Conservation (phyloP, 37 sponge, comb jelly and placozoan species). For the Axinella damicornis region DNA sequence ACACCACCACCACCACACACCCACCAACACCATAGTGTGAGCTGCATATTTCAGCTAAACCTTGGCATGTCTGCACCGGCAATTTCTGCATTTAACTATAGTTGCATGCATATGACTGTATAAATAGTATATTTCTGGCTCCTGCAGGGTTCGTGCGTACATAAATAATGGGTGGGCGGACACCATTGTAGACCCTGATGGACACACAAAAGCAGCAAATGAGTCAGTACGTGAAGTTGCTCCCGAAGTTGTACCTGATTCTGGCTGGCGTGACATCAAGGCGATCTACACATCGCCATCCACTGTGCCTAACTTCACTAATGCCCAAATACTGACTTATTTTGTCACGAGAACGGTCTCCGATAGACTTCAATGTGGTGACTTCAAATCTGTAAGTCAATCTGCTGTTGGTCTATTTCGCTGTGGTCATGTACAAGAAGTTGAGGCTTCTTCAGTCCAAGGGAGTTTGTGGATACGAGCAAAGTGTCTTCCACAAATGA, state of each 20-base stretch:
- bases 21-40: too few relatives aligned
- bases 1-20: too few relatives aligned
- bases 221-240: too few relatives aligned
- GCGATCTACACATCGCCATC: neutral
- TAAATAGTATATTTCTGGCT: neutral
- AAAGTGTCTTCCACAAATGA: constrained; percentile 51
- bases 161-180: constrained; percentile 63
- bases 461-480: constrained; percentile 9
- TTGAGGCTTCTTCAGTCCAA: neutral
- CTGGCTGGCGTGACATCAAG: constrained; percentile 6
- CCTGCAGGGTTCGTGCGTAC: constrained; percentile 49
- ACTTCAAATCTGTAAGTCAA: constrained; percentile 47
- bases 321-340: constrained; percentile 30
- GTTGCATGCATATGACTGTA: too few relatives aligned
- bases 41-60: too few relatives aligned
- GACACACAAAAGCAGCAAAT: too few relatives aligned
- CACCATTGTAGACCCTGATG: constrained; percentile 45
- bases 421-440: constrained; percentile 53
- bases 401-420: constrained; percentile 42
- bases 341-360: constrained; percentile 29
- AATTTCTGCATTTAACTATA: too few relatives aligned
- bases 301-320: constrained; percentile 14
- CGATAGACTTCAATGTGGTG: constrained; percentile 34
- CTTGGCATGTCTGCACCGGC: too few relatives aligned
- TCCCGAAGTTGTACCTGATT: too few relatives aligned